These are phyloP conservation scores for Caenorhabditis sp. DNA, from an alignment of 2,888 invertebrate species.

Conservation along the genomic window DNA sequence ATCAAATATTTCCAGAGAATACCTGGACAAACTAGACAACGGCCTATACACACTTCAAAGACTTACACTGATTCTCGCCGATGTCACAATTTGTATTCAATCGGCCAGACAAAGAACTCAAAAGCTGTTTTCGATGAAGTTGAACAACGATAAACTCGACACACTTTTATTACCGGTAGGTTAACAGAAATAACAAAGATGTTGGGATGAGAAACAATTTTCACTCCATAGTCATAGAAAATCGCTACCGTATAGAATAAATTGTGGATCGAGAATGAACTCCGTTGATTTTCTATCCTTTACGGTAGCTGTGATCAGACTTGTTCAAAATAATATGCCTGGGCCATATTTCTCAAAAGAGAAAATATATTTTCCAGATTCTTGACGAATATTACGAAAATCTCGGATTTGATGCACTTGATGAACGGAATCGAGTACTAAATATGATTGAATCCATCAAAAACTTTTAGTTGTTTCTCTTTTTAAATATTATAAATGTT, in stretches of 20 bases:
- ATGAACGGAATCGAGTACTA: conserved; percentile 44
- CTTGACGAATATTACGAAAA: conserved; percentile 52
- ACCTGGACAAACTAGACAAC: conserved; percentile 83
- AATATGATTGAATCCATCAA: conserved; percentile 31
- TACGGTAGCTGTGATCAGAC: too few relatives aligned
- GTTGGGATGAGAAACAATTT: too few relatives aligned
- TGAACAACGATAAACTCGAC: conserved; percentile 53
- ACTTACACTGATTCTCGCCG: conserved; percentile 82
- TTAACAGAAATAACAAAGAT: too few relatives aligned
- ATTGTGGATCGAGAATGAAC: too few relatives aligned
- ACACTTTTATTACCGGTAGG: conserved; percentile 53
- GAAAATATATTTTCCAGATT: too few relatives aligned
- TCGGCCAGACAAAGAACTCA: conserved; percentile 45
- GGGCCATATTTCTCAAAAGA: too few relatives aligned
- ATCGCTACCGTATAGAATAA: too few relatives aligned
- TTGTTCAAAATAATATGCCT: too few relatives aligned
- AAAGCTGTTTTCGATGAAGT: conserved; percentile 64
- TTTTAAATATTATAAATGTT: conserved; percentile 1
- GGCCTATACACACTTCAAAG: conserved; percentile 92
- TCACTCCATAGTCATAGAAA: neutral
- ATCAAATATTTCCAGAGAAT: conserved; percentile 25
- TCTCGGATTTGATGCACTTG: conserved; percentile 49
- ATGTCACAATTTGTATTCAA: conserved; percentile 73
- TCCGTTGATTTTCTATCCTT: too few relatives aligned
- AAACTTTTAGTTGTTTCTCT: neutral